A percentile compares a stretch with the other conserved stretches of the same genome.
Conservation (phyloP, 2,113 vertebrate species). For the Gulo gulo region DNA sequence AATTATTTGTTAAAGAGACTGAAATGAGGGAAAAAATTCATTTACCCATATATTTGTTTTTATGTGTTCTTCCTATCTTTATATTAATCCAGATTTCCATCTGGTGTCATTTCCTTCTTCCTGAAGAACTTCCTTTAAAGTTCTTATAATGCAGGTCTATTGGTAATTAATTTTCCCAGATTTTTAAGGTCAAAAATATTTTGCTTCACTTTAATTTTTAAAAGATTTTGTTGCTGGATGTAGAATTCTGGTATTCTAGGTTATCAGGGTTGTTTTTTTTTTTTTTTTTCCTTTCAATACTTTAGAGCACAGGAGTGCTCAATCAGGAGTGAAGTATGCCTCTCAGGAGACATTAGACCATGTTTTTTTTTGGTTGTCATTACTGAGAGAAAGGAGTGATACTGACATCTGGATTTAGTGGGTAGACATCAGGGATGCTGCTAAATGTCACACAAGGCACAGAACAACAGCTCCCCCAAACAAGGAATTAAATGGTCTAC, state of each 20-base stretch:
- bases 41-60: neutral
- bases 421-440: neutral
- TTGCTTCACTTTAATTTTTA: neutral
- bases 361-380: neutral
- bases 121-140: neutral
- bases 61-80: neutral
- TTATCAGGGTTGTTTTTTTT: neutral
- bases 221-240: neutral
- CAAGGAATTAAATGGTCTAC: neutral
- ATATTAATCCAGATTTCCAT: neutral
- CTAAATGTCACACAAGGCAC: neutral
- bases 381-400: neutral
- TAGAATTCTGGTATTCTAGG: neutral
- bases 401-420: neutral
- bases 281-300: neutral
- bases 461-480: neutral
- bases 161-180: neutral
- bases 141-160: neutral
- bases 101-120: neutral
- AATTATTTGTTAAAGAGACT: neutral
- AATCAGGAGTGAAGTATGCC: neutral
- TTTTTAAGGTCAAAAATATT: neutral
- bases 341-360: neutral
- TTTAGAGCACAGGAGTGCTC: neutral
- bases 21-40: neutral